These are phyloP conservation scores for Schlechtendalia chinensis DNA, from an alignment of 1,140 invertebrate species.

Conservation along the genomic window DNA sequence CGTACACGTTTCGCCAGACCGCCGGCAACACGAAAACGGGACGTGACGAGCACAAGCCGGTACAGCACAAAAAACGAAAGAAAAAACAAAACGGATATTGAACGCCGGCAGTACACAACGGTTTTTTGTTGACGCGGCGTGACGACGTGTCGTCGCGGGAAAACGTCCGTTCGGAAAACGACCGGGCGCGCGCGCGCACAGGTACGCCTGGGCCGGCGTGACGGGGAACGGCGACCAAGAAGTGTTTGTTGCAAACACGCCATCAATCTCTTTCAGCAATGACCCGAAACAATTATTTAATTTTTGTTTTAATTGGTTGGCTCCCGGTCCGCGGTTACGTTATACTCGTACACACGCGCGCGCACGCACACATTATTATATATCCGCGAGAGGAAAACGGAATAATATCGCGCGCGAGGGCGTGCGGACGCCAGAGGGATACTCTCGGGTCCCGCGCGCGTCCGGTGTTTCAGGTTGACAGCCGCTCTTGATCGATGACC, in stretches of 20 bases:
- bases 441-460: slow-evolving; percentile 31
- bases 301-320: slow-evolving; percentile 50
- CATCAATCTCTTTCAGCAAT: slow-evolving; percentile 49
- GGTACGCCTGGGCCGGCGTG: neutral
- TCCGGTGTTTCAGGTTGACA: slow-evolving; percentile 48
- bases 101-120: no score
- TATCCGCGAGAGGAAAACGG: slow-evolving; percentile 41
- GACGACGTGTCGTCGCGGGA: neutral
- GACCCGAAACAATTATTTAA: slow-evolving; percentile 50
- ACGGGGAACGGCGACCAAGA: no score
- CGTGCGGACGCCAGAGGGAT: slow-evolving; percentile 4
- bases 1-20: no score
- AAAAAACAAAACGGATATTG: no score
- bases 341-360: neutral
- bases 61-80: no score
- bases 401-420: slow-evolving; percentile 35
- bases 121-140: no score
- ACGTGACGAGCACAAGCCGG: no score
- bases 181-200: neutral
- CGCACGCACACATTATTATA: no score
- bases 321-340: slow-evolving; percentile 28
- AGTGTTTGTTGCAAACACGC: slow-evolving; percentile 36
- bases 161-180: slow-evolving; percentile 24
- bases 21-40: no score
- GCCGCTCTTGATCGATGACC: slow-evolving; percentile 46